Evolutionary conservation across 2,888 invertebrate genomes (phyloP).

Genomic region (Aphrophora alni): DNA sequence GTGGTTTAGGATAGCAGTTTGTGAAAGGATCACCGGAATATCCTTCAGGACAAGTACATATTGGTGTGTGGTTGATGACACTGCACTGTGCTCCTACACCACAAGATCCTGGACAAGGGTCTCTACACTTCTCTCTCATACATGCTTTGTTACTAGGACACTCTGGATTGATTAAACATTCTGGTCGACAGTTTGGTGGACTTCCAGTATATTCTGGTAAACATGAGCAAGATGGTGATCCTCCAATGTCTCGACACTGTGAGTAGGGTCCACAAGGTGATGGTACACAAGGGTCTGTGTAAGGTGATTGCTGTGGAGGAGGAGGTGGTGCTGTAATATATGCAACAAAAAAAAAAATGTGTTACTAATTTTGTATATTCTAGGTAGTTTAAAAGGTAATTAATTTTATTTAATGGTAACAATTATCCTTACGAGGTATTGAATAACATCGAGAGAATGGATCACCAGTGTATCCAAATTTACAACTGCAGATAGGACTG

Average conservation of each 20-base stretch:
- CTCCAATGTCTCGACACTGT: constrained; percentile 56
- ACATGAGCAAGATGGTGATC: constrained; percentile 66
- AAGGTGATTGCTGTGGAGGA: constrained; percentile 38
- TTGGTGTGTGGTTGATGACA: constrained; percentile 77
- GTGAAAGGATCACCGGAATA: constrained; percentile 79
- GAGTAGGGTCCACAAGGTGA: constrained; percentile 61
- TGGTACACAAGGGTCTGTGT: constrained; percentile 57
- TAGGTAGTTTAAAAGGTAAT: too few relatives aligned
- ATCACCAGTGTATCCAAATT: too few relatives aligned
- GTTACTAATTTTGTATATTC: too few relatives aligned
- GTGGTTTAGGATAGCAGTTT: constrained; percentile 66
- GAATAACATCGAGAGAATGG: too few relatives aligned
- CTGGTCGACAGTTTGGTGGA: constrained; percentile 66
- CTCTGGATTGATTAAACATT: constrained; percentile 59
- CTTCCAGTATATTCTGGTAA: constrained; percentile 74
- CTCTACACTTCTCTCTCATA: constrained; percentile 62
- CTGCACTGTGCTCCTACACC: constrained; percentile 76
- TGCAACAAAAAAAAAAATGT: constrained; percentile 40
- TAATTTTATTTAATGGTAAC: not conserved
- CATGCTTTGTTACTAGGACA: constrained; percentile 66
- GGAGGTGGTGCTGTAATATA: constrained; percentile 54
- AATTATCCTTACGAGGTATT: constrained; percentile 49
- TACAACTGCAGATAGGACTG: too few relatives aligned
- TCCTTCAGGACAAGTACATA: too few relatives aligned
- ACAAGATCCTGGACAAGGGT: constrained; percentile 67